Evolutionary conservation across 1,140 invertebrate species (phyloP), one percentile per base, ranked within the genome.

Genomic region (Zophobas atratus): DNA sequence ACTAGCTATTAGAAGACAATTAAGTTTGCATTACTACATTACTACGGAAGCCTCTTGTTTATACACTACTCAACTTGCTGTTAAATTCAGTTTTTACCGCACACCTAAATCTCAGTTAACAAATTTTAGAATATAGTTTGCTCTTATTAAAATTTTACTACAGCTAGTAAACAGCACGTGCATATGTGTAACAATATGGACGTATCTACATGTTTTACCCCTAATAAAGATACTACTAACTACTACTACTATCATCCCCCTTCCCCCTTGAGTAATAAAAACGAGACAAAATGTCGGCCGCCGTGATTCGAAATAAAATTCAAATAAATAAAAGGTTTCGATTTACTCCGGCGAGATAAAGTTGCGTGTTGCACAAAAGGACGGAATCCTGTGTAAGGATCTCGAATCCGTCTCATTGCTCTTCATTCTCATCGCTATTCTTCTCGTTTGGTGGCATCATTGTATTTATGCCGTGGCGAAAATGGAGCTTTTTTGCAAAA

Each of bases 401-500:
- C 49, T 49, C 75, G 75, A 60, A 79, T 56, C 78, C 75, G 63
- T 76, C 70, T 77, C 70, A 79, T 79, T 73, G 75, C 67, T 75
- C 70, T 76, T 75, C 73, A 76, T 77, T 77, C 49, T 76, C 75
- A 55, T 67, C 56, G 63, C 78, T 55, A 77, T 79, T 77, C 70
- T 79, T 79, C 75, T 73, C 75, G 43, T 76, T 79, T 72, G 75
- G 60, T 67, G 67, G 77, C 71, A 67, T 78, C 77, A 78, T 78
- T 78, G 77, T 78, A 75, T 78, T 78, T 78, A 75, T 75, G 60
- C 57, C 48, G 63, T 63, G 51, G 20, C 41, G 71, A 75, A 75
- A 78, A 72, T 78, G 63, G 71, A 78, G 46, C 46, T 46, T 77
- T 81, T 77, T 76, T 77, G 78, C 56, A 74, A 79, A 79, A 81